phyloP scores from a whole-genome alignment of 2,113 vertebrate genomes.

The Clarias gariepinus region DNA sequence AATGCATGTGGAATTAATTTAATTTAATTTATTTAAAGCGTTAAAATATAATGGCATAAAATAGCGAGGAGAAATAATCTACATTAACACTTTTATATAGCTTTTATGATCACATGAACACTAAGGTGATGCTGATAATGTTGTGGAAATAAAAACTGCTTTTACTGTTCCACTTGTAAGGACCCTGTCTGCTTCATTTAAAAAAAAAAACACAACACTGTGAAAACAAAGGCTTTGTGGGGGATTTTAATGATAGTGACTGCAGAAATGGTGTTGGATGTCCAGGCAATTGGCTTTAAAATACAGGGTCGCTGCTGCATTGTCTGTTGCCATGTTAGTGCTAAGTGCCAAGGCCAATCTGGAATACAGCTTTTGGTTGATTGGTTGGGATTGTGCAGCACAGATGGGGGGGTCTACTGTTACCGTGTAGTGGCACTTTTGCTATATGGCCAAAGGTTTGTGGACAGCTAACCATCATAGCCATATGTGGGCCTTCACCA shows the following conservation, averaged over 20 bases:
- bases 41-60: not conserved
- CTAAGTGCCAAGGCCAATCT: conserved; percentile 52
- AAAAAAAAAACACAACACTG: conserved; percentile 3
- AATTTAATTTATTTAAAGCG: no score
- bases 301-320: not conserved
- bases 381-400: conserved; percentile 59
- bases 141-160: conserved; percentile 21
- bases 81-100: no score
- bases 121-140: not conserved
- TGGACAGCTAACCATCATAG: not conserved
- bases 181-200: conserved; percentile 23
- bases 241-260: conserved; percentile 29
- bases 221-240: conserved; percentile 18
- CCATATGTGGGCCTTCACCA: not conserved
- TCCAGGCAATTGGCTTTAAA: conserved; percentile 39
- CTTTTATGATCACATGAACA: conserved; percentile 15
- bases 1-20: conserved; percentile 20
- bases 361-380: conserved; percentile 50
- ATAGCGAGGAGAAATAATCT: not conserved
- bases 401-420: conserved; percentile 40
- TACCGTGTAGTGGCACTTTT: not conserved
- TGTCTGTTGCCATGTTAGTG: conserved; percentile 50
- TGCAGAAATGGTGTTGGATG: conserved; percentile 21
- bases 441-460: not conserved
- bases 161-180: conserved; percentile 11